Evolutionary conservation across 2,888 invertebrate genomes (phyloP).

Genomic region (Hydrotaea diabolus): DNA sequence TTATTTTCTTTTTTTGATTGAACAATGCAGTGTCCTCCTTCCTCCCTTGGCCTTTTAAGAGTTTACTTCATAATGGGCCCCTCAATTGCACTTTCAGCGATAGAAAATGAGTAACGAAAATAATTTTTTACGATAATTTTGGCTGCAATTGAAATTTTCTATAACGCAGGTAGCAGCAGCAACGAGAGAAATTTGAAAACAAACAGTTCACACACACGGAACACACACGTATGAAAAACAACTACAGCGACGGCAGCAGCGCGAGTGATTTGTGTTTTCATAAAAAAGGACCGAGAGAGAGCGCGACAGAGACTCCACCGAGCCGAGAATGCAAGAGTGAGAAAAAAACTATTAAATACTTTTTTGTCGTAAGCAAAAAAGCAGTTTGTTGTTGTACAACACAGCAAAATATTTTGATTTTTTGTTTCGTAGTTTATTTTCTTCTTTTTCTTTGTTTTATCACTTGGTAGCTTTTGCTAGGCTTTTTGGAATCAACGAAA

Average conservation of each 20-base stretch:
- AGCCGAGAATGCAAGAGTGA: neutral
- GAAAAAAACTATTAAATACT: slow-evolving; percentile 7
- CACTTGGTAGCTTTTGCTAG: neutral
- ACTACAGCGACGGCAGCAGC: slow-evolving; percentile 37
- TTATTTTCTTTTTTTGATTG: neutral
- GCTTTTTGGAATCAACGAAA: neutral
- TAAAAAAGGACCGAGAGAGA: slow-evolving; percentile 35
- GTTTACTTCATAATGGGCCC: neutral
- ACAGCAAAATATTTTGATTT: slow-evolving; percentile 68
- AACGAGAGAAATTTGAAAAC: neutral
- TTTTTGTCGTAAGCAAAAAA: no score
- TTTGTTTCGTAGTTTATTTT: neutral
- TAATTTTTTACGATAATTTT: slow-evolving; percentile 70
- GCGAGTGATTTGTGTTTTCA: no score
- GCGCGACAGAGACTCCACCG: neutral
- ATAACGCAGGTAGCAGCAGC: slow-evolving; percentile 66
- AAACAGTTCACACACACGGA: slow-evolving; percentile 21
- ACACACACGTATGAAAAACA: slow-evolving; percentile 36
- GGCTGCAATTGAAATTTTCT: slow-evolving; percentile 72
- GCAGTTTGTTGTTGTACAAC: slow-evolving; percentile 61
- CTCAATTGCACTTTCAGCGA: neutral
- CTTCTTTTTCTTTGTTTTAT: slow-evolving; percentile 18
- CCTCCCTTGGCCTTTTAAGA: neutral
- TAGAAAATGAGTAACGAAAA: slow-evolving; percentile 32
- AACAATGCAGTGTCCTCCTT: slow-evolving; percentile 4